Conservation (phyloP, 2,113 vertebrate species). For the Pristiophorus japonicus region DNA sequence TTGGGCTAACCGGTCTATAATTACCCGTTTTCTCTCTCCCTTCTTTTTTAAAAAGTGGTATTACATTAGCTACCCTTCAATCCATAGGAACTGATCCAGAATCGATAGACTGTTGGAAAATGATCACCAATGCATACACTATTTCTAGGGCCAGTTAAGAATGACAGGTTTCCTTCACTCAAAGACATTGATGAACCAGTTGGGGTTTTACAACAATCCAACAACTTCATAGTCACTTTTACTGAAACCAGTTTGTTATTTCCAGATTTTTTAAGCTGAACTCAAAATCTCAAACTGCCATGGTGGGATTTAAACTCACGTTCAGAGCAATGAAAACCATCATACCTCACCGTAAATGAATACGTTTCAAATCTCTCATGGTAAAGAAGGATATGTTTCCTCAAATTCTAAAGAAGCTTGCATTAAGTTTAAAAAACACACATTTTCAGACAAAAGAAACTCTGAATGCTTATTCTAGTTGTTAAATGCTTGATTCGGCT, state of each 20-base stretch:
- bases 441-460: not conserved
- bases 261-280: not conserved
- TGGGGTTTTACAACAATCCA: not conserved
- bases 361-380: not conserved
- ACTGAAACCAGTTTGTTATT: not conserved
- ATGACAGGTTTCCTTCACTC: not conserved
- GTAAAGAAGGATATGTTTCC: not conserved
- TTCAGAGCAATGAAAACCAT: too few species aligned
- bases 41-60: too few species aligned
- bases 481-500: not conserved
- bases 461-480: not conserved
- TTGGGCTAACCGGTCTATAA: too few species aligned
- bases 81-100: too few species aligned
- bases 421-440: not conserved
- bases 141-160: too few species aligned
- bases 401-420: not conserved
- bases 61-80: too few species aligned
- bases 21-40: too few species aligned
- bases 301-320: not conserved
- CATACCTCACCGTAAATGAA: not conserved
- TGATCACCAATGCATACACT: too few species aligned
- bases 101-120: too few species aligned
- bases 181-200: not conserved
- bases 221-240: not conserved
- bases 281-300: not conserved